These are phyloP conservation scores for Chelonus formosanus DNA, from an alignment of 2,888 invertebrate genomes.

Conservation along the genomic window DNA sequence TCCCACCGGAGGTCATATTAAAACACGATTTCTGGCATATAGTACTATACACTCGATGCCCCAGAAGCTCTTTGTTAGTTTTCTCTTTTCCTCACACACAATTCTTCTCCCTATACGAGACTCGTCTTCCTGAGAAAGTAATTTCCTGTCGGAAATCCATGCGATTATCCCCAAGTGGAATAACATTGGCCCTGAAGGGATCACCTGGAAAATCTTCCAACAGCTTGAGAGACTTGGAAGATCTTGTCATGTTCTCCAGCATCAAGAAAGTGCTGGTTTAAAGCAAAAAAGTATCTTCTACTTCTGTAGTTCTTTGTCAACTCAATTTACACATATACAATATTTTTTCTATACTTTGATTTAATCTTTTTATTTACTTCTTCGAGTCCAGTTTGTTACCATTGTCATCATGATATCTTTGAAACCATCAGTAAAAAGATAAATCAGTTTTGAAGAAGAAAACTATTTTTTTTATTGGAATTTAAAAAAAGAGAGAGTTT, in stretches of 20 bases:
- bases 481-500: too few species aligned
- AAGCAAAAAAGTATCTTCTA: not conserved
- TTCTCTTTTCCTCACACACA: conserved; percentile 8
- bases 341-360: too few species aligned
- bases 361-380: too few species aligned
- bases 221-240: conserved; percentile 18
- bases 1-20: conserved; percentile 19
- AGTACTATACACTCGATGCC: conserved; percentile 1
- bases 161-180: conserved; percentile 56
- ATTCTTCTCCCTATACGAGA: not conserved
- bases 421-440: too few species aligned
- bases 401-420: too few species aligned
- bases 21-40: conserved; percentile 24
- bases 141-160: conserved; percentile 59
- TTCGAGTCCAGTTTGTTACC: too few species aligned
- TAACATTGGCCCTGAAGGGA: conserved; percentile 51
- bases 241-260: conserved; percentile 19
- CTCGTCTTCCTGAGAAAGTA: conserved; percentile 55
- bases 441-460: too few species aligned
- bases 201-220: conserved; percentile 39
- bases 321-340: too few species aligned
- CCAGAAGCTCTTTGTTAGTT: conserved; percentile 11
- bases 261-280: conserved; percentile 3
- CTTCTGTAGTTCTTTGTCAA: too few species aligned
- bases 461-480: too few species aligned